These are phyloP conservation scores for Amphipyra berbera DNA, from an alignment of 2,888 invertebrate species.

Conservation along the genomic window DNA sequence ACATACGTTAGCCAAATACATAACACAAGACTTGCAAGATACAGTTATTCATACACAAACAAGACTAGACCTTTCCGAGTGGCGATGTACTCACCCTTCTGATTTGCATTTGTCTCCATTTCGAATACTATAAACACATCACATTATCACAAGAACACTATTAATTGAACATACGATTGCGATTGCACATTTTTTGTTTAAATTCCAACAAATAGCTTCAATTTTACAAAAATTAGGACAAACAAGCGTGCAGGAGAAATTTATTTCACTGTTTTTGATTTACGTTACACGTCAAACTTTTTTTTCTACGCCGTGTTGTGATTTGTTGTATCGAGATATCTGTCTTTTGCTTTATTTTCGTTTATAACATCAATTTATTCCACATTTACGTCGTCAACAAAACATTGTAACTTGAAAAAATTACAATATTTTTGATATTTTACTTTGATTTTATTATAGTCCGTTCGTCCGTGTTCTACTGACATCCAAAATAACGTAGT, in stretches of 20 bases:
- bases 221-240: constrained; percentile 69
- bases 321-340: constrained; percentile 29
- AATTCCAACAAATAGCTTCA: constrained; percentile 49
- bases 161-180: constrained; percentile 42
- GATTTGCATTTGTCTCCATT: constrained; percentile 87
- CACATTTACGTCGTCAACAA: too few relatives aligned
- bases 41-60: constrained; percentile 88
- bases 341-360: constrained; percentile 25
- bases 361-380: too few relatives aligned
- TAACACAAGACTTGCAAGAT: constrained; percentile 78
- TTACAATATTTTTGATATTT: too few relatives aligned
- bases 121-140: constrained; percentile 74
- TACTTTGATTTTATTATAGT: too few relatives aligned
- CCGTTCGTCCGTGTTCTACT: too few relatives aligned
- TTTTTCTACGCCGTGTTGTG: constrained; percentile 45
- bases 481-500: too few relatives aligned
- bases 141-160: constrained; percentile 80
- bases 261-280: constrained; percentile 68
- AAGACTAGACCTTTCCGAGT: constrained; percentile 69
- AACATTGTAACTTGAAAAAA: too few relatives aligned
- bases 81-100: constrained; percentile 81
- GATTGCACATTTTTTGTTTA: constrained; percentile 51
- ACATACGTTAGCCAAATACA: constrained; percentile 75
- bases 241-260: constrained; percentile 69
- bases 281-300: constrained; percentile 66